Evolutionary conservation across 2,888 invertebrate genomes (phyloP).

Genomic region (Cerceris rybyensis): DNA sequence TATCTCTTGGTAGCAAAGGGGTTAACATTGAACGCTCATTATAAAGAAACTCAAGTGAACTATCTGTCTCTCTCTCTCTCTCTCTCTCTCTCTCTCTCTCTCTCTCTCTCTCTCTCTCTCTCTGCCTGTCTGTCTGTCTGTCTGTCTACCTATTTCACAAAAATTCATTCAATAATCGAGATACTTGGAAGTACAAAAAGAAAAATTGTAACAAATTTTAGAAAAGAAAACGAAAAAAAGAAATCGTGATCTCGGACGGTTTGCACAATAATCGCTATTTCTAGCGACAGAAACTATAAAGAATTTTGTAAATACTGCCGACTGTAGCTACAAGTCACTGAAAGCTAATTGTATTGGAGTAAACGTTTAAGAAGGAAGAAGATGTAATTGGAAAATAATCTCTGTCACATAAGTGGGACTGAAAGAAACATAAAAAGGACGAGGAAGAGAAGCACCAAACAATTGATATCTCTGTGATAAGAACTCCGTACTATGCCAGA

Average conservation of each 20-base stretch:
- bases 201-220: neutral
- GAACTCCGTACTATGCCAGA: slow-evolving; percentile 75
- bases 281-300: neutral
- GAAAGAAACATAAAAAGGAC: slow-evolving; percentile 6
- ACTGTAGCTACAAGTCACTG: slow-evolving; percentile 12
- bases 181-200: too few relatives aligned
- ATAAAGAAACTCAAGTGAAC: neutral
- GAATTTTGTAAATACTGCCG: neutral
- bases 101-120: neutral
- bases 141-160: too few relatives aligned
- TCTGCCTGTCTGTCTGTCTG: too few relatives aligned
- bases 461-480: slow-evolving; percentile 78
- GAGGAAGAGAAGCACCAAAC: slow-evolving; percentile 71
- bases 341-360: slow-evolving; percentile 17
- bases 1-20: too few relatives aligned
- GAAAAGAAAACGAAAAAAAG: neutral
- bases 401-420: slow-evolving; percentile 13
- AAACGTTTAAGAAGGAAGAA: slow-evolving; percentile 9
- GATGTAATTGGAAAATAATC: neutral
- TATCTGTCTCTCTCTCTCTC: neutral
- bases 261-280: neutral
- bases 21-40: neutral
- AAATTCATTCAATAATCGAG: too few relatives aligned
- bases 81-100: neutral
- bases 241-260: neutral